Percentiles rank a stretch among this genome's conserved stretches.
Evolutionary conservation across 1,140 invertebrate species (phyloP).

Genomic region (Holcopasites calliopsidis): DNA sequence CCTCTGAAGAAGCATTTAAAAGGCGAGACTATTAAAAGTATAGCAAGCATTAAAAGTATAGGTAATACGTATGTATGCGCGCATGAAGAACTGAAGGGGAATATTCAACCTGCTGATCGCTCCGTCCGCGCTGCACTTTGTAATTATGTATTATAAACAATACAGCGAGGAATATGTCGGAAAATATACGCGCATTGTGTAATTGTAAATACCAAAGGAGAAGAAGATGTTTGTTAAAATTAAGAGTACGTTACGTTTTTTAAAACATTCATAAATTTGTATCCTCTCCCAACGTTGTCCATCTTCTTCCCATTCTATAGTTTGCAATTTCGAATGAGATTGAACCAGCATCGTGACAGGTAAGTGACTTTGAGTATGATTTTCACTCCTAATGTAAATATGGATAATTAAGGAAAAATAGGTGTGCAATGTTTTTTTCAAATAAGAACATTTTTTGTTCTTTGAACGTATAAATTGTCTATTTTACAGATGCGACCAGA

Average conservation of each 20-base stretch:
- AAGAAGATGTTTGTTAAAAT: slow-evolving; percentile 75
- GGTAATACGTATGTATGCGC: slow-evolving; percentile 12
- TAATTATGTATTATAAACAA: slow-evolving; percentile 76
- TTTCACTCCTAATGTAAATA: no score
- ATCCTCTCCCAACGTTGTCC: not conserved
- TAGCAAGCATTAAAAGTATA: no score
- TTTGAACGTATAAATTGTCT: no score
- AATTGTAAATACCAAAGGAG: slow-evolving; percentile 70
- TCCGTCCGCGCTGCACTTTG: slow-evolving; percentile 68
- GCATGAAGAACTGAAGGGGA: slow-evolving; percentile 47
- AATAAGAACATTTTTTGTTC: no score
- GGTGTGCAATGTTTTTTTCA: no score
- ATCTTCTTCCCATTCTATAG: not conserved
- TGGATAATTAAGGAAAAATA: no score
- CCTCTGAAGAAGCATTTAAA: no score
- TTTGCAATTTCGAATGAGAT: no score
- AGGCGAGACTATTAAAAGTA: no score
- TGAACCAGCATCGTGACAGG: no score
- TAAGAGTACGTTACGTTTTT: slow-evolving; percentile 73
- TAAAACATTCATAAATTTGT: slow-evolving; percentile 54
- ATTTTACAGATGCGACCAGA: no score
- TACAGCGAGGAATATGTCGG: slow-evolving; percentile 61
- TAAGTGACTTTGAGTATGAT: no score
- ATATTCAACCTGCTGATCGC: slow-evolving; percentile 71
- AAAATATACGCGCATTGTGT: slow-evolving; percentile 51